Evolutionary conservation across 2,888 invertebrate species (phyloP).

Genomic region (Halocaridina rubra): DNA sequence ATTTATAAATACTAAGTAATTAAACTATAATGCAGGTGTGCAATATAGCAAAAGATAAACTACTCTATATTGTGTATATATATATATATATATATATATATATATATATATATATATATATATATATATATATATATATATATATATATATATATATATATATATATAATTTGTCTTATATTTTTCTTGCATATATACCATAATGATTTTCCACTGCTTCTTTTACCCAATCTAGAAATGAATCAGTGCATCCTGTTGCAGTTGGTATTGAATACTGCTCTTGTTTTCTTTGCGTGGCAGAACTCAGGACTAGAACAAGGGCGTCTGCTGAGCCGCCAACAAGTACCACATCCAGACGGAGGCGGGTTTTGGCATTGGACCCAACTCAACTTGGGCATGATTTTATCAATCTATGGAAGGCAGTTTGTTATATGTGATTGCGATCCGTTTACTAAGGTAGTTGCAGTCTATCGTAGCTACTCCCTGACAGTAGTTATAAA

Average conservation of each 20-base stretch:
- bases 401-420: constrained; percentile 54
- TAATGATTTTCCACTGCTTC: neutral
- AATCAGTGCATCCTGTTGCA: too few species aligned
- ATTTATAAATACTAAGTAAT: too few species aligned
- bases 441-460: constrained; percentile 59
- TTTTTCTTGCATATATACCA: neutral
- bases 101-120: constrained; percentile 10
- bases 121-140: constrained; percentile 50
- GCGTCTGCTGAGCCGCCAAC: constrained; percentile 50
- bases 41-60: too few species aligned
- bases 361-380: constrained; percentile 62
- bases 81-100: constrained; percentile 8
- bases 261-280: neutral
- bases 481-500: too few species aligned
- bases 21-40: too few species aligned
- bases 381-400: constrained; percentile 52
- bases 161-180: constrained; percentile 28
- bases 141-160: constrained; percentile 42
- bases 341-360: constrained; percentile 45
- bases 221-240: too few species aligned
- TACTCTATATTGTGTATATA: too few species aligned
- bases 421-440: constrained; percentile 54
- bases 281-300: constrained; percentile 22
- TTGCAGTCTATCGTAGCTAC: too few species aligned
- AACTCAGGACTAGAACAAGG: constrained; percentile 59